phyloP scores from a whole-genome alignment of 2,888 invertebrate genomes.

The Tanaodytes sp. region DNA sequence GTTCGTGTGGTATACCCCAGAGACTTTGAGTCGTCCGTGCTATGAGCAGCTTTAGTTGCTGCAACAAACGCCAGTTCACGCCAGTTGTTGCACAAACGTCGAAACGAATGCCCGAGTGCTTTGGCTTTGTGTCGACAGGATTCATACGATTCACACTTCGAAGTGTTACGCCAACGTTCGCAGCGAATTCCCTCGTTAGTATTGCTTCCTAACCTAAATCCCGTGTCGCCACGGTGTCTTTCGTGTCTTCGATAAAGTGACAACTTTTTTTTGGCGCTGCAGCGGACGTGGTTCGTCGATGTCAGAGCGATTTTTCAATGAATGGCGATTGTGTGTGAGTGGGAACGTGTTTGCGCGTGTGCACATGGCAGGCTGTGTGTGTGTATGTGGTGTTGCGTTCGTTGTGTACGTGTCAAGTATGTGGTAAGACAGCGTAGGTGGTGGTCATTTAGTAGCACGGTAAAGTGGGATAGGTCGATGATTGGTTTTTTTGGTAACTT shows the following conservation, averaged over 20 bases:
- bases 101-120: background rate
- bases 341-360: too few relatives aligned
- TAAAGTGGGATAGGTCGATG: too few relatives aligned
- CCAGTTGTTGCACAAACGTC: slow-evolving; percentile 9
- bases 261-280: background rate
- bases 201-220: slow-evolving; percentile 18
- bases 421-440: too few relatives aligned
- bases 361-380: too few relatives aligned
- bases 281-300: background rate
- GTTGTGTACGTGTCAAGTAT: too few relatives aligned
- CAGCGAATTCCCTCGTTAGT: background rate
- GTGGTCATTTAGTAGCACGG: too few relatives aligned
- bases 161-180: slow-evolving; percentile 1
- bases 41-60: background rate
- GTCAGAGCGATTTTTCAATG: background rate
- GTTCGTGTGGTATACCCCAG: too few relatives aligned
- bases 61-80: slow-evolving; percentile 13
- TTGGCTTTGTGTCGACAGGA: background rate
- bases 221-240: background rate
- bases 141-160: background rate
- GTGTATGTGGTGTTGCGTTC: too few relatives aligned
- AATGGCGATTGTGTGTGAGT: slow-evolving; percentile 4
- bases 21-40: too few relatives aligned
- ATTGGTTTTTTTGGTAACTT: too few relatives aligned
- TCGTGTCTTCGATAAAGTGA: too few relatives aligned